Conservation (phyloP, 2,797 vertebrate species). For the Podarcis siculus region DNA sequence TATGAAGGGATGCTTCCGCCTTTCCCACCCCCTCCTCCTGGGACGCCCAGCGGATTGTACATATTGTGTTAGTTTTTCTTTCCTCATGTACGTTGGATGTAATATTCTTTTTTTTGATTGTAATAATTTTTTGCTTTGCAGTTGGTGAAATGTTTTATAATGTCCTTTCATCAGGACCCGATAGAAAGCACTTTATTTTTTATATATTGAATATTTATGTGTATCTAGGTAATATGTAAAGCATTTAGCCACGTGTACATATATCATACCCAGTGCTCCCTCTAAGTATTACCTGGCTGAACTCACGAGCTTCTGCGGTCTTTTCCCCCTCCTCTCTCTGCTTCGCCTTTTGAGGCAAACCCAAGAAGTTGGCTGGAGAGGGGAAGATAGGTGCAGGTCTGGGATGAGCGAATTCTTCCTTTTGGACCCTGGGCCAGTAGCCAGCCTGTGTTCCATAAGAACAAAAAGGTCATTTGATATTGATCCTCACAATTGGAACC, state of each 20-base stretch:
- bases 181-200: constrained; percentile 97
- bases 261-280: constrained; percentile 21
- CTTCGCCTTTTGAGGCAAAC: not conserved
- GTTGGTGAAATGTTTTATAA: constrained; percentile 82
- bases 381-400: not conserved
- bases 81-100: constrained; percentile 80
- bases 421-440: not conserved
- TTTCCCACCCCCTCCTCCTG: constrained; percentile 27
- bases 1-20: constrained; percentile 73
- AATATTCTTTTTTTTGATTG: constrained; percentile 71
- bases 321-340: not conserved
- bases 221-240: constrained; percentile 71
- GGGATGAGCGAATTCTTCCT: not conserved
- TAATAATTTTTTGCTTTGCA: constrained; percentile 78
- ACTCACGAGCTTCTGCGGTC: not conserved
- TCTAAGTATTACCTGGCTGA: constrained; percentile 44
- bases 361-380: not conserved
- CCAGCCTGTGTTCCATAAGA: not conserved
- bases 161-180: constrained; percentile 84
- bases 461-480: not conserved
- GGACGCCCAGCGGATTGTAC: constrained; percentile 78
- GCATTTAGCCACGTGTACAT: constrained; percentile 49
- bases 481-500: not conserved
- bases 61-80: constrained; percentile 77
- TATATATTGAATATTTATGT: constrained; percentile 89